A percentile compares a stretch with the other conserved stretches of the same genome.
These are phyloP conservation scores for Zaprionus kolodkinae DNA, from an alignment of 1,140 invertebrate species.

Conservation along the genomic window DNA sequence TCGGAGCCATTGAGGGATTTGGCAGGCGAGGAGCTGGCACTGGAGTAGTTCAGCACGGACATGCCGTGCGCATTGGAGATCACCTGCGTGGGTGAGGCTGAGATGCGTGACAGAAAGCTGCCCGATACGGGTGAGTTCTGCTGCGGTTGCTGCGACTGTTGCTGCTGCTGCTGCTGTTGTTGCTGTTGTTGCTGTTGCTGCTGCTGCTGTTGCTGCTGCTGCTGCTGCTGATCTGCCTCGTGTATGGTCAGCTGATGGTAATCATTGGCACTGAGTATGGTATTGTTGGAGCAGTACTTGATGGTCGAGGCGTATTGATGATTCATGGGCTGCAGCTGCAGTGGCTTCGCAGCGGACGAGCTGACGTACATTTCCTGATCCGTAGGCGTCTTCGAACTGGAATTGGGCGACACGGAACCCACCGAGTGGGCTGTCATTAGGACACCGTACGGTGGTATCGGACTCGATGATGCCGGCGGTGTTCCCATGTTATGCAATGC, in stretches of 20 bases:
- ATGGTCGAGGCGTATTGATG: constrained; percentile 80
- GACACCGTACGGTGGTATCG: constrained; percentile 63
- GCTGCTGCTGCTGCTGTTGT: constrained; percentile 46
- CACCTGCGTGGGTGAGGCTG: constrained; percentile 59
- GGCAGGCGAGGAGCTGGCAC: constrained; percentile 65
- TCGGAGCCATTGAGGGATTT: constrained; percentile 64
- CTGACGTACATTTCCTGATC: constrained; percentile 72
- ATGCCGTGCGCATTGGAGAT: constrained; percentile 59
- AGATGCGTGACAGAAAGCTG: constrained; percentile 48
- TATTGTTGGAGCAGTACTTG: constrained; percentile 80
- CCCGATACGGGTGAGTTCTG: constrained; percentile 53
- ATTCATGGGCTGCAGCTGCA: constrained; percentile 71
- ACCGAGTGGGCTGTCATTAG: constrained; percentile 62
- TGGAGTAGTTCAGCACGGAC: constrained; percentile 62
- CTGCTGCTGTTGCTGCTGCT: constrained; percentile 39
- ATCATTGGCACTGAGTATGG: constrained; percentile 69
- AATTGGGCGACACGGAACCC: constrained; percentile 68
- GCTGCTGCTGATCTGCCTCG: constrained; percentile 55
- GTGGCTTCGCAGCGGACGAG: constrained; percentile 48
- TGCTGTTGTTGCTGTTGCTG: no score
- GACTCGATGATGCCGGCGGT: constrained; percentile 76
- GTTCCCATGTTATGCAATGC: constrained; percentile 71
- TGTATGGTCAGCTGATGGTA: constrained; percentile 62
- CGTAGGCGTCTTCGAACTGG: constrained; percentile 67
- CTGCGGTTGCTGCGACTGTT: constrained; percentile 34